Evolutionary conservation across 2,888 invertebrate genomes (phyloP).

Genomic region (Ochropleura plecta): DNA sequence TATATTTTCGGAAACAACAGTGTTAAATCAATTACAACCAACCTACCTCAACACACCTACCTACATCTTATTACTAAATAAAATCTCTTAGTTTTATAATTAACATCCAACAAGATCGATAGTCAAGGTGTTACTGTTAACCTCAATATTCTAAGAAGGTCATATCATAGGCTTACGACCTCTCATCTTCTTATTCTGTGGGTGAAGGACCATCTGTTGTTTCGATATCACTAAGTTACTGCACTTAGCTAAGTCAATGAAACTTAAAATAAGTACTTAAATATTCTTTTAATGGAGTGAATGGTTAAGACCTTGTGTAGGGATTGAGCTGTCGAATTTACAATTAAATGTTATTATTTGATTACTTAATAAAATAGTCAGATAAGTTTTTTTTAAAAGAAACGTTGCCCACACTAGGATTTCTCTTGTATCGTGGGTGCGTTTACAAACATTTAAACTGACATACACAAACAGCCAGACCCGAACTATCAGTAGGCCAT

Average conservation of each 20-base stretch:
- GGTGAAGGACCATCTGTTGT: conserved; percentile 35
- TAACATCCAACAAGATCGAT: neutral
- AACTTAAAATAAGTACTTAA: neutral
- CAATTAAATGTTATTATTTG: neutral
- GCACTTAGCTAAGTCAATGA: neutral
- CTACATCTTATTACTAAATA: neutral
- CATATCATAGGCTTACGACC: neutral
- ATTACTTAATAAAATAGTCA: conserved; percentile 2
- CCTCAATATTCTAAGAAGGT: conserved; percentile 25
- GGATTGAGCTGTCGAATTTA: conserved; percentile 18
- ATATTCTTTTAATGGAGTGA: neutral
- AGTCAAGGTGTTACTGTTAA: conserved; percentile 23
- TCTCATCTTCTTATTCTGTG: conserved; percentile 15
- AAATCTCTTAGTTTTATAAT: neutral
- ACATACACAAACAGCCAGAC: too few relatives aligned
- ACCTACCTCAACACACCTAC: neutral
- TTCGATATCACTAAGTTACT: neutral
- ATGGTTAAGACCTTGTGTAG: conserved; percentile 33
- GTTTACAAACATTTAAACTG: too few relatives aligned
- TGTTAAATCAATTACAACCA: neutral
- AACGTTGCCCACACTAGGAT: too few relatives aligned
- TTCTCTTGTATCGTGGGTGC: too few relatives aligned
- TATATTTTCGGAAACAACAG: neutral
- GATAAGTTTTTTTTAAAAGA: neutral
- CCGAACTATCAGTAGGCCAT: too few relatives aligned